Evolutionary conservation across 2,888 invertebrate species (phyloP), one percentile per base, ranked within the genome.

Genomic region (Drosophila koepferae): DNA sequence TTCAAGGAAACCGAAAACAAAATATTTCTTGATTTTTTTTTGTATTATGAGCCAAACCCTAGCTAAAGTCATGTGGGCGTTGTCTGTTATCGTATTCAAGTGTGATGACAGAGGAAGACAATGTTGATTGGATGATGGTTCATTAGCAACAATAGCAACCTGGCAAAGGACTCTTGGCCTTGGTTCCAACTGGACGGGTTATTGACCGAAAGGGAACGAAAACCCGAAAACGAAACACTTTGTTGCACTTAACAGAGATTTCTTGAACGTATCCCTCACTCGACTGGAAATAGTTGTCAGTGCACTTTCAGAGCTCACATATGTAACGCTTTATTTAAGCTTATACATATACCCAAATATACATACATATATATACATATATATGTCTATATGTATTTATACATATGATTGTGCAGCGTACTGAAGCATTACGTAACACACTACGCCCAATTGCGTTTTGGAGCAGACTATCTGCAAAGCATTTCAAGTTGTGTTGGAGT

Each of bases 221-320:
- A 61, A 51, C 46, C 14, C 46, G 28, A 28, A 28, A 28, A 28
- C 23, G 3, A 60, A 67, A 43, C 64, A 41, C 56, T 40, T 12
- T 18, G 60, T 12, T 43, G 60, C 34, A 48, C n/a, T 51, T 36
- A 65, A 53, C 31, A 59, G 40, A 62, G 38, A 53, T 55, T 31
- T 54, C 55, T 65, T 58, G 67, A 59, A 44, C 53, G 54, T 58
- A 43, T 66, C n/a, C 63, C 48, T 59, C 60, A 53, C 60, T 43
- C 38, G 41, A 56, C 80, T 80, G 71, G 85, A 81, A 88, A 86
- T 86, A 86, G 85, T 86, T 86, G 85, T 86, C 85, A 83, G 85
- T 86, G 83, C 85, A 86, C 86, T 86, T 88, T 85, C 86, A 68
- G 86, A 75, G 71, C 70, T 66, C 70, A 82, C 77, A 86, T 86